Conservation (phyloP, 1,140 invertebrate genomes). For the Brachionus koreanus region DNA sequence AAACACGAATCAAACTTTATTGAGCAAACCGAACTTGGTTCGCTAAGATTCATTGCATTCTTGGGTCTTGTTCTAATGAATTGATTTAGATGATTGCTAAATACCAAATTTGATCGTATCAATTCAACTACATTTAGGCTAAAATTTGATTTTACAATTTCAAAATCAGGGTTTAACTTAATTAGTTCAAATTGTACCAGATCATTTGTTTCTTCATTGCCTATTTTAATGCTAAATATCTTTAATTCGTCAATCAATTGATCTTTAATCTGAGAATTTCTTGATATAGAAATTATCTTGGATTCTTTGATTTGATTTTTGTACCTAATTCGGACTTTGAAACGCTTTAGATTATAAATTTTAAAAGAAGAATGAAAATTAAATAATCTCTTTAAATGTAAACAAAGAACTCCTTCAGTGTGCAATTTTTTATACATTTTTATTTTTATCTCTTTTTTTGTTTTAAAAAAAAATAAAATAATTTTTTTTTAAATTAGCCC, state of each 20-base stretch:
- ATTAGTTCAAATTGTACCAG: neutral
- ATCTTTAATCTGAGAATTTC: neutral
- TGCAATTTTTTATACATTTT: neutral
- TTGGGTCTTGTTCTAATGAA: neutral
- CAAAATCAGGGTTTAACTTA: neutral
- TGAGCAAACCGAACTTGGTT: neutral
- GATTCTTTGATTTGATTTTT: constrained; percentile 10
- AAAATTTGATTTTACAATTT: neutral
- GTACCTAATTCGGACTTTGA: neutral
- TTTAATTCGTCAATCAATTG: neutral
- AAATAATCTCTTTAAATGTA: neutral
- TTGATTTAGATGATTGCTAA: neutral
- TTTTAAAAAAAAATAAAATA: too few relatives aligned
- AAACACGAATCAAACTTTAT: neutral
- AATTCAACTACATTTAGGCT: neutral
- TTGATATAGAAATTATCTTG: neutral
- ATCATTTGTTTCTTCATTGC: neutral
- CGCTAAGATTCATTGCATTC: neutral
- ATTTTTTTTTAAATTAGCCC: too few relatives aligned
- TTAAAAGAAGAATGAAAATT: neutral
- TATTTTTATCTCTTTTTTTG: too few relatives aligned
- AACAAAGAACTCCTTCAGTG: neutral
- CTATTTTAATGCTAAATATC: neutral
- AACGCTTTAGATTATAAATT: neutral
- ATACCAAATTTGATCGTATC: neutral